Base-by-base conservation (phyloP, 2,888 invertebrate genomes). In the Vesta saturnalis region DNA sequence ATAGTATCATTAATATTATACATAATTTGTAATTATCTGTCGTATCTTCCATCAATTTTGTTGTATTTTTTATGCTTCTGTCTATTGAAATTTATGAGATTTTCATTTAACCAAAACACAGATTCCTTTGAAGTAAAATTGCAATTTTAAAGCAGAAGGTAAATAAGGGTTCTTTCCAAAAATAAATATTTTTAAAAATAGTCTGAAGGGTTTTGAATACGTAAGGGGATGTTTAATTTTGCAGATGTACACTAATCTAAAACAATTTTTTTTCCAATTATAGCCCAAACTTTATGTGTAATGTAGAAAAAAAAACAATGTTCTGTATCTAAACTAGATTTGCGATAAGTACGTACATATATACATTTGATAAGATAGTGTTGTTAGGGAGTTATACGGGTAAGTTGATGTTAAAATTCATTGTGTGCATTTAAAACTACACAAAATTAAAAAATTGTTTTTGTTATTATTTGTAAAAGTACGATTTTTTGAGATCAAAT, bases 291-390 rank as follows among this genome's bases (percentile, higher is more conserved):
- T 52, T 52, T 52, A 52, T 52, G 19, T 52, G 14, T 19, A 1
- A 19, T 21, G 21, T 1, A 12, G 52, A 19, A 19, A 43, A 30
- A 49, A 49, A 52, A 52, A 52, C 52, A 52, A 12, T 52, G 52
- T 52, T 52, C 18, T 5, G 23, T 52, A 52, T 52, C 21, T 52
- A n/a, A 19, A 52, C 19, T 18, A 19, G 19, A 52, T 52, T 52
- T 21, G 52, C 12, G 52, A 52, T 52, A 52, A 52, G 19, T 18
- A 10, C 19, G 12, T 21, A 19, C 5, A 52, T 52, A 21, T n/a
- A 39, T 8, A 12, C n/a, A 39, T 39, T 19, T 52, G 52, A 52
- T 52, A 52, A 52, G 52, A 52, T 52, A 52, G 18, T 52, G 52
- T 19, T 10, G 52, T 52, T 52, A 21, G 6, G 2, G 4, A 19